A percentile compares a stretch with the other conserved stretches of the same genome.
Conservation (phyloP, 2,888 invertebrate genomes). For the Gymnoscelis rufifasciata region DNA sequence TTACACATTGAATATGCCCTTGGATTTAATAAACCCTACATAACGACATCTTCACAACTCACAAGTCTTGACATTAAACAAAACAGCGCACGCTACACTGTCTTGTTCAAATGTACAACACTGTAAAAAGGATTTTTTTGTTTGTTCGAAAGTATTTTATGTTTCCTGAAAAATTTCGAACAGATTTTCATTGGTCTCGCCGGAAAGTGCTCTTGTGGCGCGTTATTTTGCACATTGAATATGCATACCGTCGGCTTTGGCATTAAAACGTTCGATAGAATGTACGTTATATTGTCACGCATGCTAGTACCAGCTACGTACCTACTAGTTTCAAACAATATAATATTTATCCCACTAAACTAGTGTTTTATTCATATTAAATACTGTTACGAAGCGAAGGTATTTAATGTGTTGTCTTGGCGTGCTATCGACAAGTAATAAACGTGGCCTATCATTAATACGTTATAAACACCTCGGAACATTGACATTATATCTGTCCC, state of each 20-base stretch:
- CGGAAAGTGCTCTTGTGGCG: neutral
- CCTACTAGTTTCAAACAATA: too few species aligned
- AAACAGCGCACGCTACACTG: too few species aligned
- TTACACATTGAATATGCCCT: conserved; percentile 13
- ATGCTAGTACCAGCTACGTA: neutral
- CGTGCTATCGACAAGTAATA: neutral
- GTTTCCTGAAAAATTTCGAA: too few species aligned
- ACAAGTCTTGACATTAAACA: too few species aligned
- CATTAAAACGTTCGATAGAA: neutral
- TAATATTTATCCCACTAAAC: too few species aligned
- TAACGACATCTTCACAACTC: too few species aligned
- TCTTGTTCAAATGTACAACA: too few species aligned
- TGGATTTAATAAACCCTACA: too few species aligned
- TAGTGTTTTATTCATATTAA: neutral
- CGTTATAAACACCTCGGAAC: conserved; percentile 10
- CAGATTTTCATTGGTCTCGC: neutral
- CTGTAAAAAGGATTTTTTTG: too few species aligned
- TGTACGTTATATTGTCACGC: conserved; percentile 5
- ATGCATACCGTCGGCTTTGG: conserved; percentile 12
- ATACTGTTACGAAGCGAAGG: neutral
- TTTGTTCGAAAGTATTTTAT: too few species aligned
- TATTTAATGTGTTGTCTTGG: neutral
- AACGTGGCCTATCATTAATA: conserved; percentile 20
- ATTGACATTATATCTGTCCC: conserved; percentile 23
- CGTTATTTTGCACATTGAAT: conserved; percentile 11